Evolutionary conservation across 2,888 invertebrate species (phyloP).

Genomic region (Hypercompe scribonia): DNA sequence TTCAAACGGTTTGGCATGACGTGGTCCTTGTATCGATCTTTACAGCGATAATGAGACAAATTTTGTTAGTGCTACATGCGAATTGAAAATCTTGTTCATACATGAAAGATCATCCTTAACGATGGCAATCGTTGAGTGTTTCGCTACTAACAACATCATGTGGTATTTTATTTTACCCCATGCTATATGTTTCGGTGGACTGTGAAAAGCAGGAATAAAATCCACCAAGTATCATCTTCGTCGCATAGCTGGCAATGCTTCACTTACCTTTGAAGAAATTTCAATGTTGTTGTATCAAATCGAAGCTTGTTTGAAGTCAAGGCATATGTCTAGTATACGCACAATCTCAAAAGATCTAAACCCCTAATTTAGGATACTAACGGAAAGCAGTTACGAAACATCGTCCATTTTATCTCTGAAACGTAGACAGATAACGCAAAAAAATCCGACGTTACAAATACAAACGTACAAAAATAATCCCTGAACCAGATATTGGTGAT

Average conservation of each 20-base stretch:
- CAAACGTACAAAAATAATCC: background rate
- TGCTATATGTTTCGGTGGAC: slow-evolving; percentile 25
- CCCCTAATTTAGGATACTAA: background rate
- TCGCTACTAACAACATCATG: background rate
- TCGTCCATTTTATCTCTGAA: slow-evolving; percentile 5
- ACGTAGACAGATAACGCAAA: slow-evolving; percentile 15
- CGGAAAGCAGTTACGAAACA: slow-evolving; percentile 12
- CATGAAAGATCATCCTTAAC: slow-evolving; percentile 1
- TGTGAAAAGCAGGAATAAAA: slow-evolving; percentile 24
- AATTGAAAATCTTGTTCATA: slow-evolving; percentile 4
- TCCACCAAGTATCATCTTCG: slow-evolving; percentile 17
- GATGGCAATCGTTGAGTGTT: background rate
- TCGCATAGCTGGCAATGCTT: slow-evolving; percentile 16
- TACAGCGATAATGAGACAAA: slow-evolving; percentile 10
- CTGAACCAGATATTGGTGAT: slow-evolving; percentile 11
- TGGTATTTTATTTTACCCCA: slow-evolving; percentile 23
- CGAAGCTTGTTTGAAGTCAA: slow-evolving; percentile 23
- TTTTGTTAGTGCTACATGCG: slow-evolving; percentile 19
- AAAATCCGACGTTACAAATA: slow-evolving; percentile 10
- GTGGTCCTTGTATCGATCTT: background rate
- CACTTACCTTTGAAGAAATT: slow-evolving; percentile 14
- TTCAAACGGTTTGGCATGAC: slow-evolving; percentile 27
- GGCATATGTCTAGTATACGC: slow-evolving; percentile 9
- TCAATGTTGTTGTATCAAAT: slow-evolving; percentile 14
- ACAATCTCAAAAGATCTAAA: slow-evolving; percentile 6